phyloP scores from a whole-genome alignment of 2,797 vertebrate genomes.

The Tinamus major region DNA sequence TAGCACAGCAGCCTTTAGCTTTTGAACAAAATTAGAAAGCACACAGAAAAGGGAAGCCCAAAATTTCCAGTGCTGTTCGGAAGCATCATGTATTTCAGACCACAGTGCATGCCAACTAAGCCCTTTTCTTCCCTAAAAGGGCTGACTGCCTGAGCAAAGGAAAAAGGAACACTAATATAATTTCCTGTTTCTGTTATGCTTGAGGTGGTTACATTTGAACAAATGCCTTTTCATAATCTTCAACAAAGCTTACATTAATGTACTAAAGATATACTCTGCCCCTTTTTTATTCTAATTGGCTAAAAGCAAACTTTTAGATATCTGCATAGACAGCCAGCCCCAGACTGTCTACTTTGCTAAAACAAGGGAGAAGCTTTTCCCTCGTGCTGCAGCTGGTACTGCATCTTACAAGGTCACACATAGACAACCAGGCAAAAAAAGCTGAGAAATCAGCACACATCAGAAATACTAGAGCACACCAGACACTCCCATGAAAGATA shows the following conservation, averaged over 20 bases:
- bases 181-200: neutral
- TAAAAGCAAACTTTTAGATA: neutral
- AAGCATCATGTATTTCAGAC: neutral
- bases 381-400: neutral
- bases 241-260: neutral
- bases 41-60: neutral
- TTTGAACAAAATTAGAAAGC: neutral
- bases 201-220: neutral
- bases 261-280: neutral
- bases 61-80: neutral
- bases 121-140: slow-evolving; percentile 2
- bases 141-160: neutral
- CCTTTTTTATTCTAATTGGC: neutral
- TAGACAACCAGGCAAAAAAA: neutral
- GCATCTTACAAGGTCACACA: neutral
- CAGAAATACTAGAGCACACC: neutral
- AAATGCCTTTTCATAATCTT: neutral
- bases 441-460: neutral
- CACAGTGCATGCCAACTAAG: neutral
- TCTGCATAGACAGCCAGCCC: neutral
- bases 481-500: neutral
- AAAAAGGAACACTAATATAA: neutral
- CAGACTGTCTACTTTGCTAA: neutral
- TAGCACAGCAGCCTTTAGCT: neutral
- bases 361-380: neutral